Conservation (phyloP, 2,113 vertebrate genomes). For the Excalfactoria chinensis region DNA sequence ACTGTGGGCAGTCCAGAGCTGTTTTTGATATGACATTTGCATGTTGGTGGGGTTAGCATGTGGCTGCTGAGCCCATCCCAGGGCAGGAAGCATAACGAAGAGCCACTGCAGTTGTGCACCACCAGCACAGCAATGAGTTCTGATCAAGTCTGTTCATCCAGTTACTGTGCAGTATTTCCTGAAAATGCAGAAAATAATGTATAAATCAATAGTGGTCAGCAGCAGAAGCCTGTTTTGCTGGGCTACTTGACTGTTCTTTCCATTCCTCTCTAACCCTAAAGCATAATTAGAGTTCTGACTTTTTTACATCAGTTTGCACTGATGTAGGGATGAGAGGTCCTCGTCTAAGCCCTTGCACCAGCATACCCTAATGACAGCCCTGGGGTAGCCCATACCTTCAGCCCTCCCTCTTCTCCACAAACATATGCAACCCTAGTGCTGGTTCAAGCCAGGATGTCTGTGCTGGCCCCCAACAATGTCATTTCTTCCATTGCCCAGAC, state of each 20-base stretch:
- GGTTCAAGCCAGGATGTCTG: not conserved
- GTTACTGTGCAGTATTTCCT: not conserved
- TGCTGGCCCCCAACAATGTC: not conserved
- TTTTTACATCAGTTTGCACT: not conserved
- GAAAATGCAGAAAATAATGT: not conserved
- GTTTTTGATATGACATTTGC: not conserved
- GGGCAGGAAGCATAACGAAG: not conserved
- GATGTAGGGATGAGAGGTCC: not conserved
- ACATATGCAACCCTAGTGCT: rapidly evolving
- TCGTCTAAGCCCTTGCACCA: rapidly evolving
- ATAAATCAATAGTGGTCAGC: not conserved
- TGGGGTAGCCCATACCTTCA: not conserved
- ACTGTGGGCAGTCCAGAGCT: not conserved
- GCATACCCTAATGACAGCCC: not conserved
- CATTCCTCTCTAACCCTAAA: not conserved
- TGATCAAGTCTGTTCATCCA: not conserved
- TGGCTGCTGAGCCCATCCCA: not conserved
- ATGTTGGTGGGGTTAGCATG: not conserved
- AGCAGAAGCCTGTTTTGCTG: not conserved
- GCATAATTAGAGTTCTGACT: not conserved
- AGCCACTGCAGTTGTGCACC: not conserved
- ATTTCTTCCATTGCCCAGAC: conserved; percentile 34
- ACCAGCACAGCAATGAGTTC: not conserved
- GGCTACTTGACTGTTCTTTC: not conserved
- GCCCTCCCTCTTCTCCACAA: not conserved